Base-by-base conservation (phyloP, 2,113 vertebrate genomes). In the Garra rufa region DNA sequence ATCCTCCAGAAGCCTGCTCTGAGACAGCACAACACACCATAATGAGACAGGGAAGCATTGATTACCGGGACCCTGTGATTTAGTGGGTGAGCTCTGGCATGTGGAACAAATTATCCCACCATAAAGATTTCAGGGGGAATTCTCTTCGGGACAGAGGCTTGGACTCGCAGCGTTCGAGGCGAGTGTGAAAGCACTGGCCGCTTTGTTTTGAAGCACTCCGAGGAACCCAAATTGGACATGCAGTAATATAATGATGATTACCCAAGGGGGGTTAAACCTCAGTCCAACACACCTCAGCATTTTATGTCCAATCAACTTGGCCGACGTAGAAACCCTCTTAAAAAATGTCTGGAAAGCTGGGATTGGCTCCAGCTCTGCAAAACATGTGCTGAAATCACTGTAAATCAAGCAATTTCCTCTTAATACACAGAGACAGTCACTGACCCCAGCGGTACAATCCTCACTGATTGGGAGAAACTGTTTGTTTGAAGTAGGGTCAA, bases 401-500 rank as follows among this genome's bases (percentile, higher is more conserved):
- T 90, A 90, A 91, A 93, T 93, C 93, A 92, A 88, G 88, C 90
- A 71, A 73, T 92, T 93, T 93, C 92, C 92, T 91, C 90, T 88
- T 88, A 91, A 91, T 94, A 91, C 89, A 87, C 86, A 90, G 90
- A 92, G 92, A 90, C 93, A 91, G 89, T 89, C 78, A 76, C 90
- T 86, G 92, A 92, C 90, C 91, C 92, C 89, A 83, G 89, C 77
- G 88, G 88, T 85, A 76, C 89, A 91, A 91, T 92, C 90, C 92
- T 87, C 57, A 83, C 91, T 93, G 94, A 94, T 94, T 95, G 92
- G 90, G 88, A 88, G 89, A 91, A 92, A 91, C 90, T 86, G 87
- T 92, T 92, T 92, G 91, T 94, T 93, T 93, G 91, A 93, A 93
- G 92, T 91, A 89, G 91, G 92, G 92, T 93, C 92, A 91, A 88